These are phyloP conservation scores for Nasonia longicornis DNA, from an alignment of 1,140 invertebrate species.

Conservation along the genomic window DNA sequence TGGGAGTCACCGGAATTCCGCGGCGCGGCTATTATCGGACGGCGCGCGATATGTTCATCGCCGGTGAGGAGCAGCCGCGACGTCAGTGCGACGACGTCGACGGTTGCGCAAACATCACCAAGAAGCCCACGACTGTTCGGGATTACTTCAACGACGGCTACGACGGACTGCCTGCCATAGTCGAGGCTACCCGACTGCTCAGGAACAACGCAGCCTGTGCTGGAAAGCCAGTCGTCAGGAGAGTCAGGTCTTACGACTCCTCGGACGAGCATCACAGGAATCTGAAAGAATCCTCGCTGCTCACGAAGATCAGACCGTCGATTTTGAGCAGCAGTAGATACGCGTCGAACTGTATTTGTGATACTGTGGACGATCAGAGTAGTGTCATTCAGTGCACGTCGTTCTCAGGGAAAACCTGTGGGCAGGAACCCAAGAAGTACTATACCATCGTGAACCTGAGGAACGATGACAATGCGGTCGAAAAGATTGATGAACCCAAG, in stretches of 20 bases:
- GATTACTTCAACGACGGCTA: conserved; percentile 44
- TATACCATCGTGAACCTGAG: conserved; percentile 40
- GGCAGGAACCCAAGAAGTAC: conserved; percentile 29
- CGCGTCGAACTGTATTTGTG: conserved; percentile 3
- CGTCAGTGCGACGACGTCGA: conserved; percentile 58
- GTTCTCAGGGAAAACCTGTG: conserved; percentile 18
- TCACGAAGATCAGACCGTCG: not conserved
- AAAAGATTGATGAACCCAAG: not conserved
- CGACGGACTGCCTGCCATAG: conserved; percentile 44
- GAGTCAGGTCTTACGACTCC: conserved; percentile 3
- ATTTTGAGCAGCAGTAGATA: not conserved
- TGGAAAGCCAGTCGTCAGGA: not conserved
- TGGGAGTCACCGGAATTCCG: conserved; percentile 9
- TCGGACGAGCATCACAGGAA: not conserved
- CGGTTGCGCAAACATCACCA: conserved; percentile 41
- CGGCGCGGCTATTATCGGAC: conserved; percentile 20
- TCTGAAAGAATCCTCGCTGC: not conserved
- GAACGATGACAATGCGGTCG: conserved; percentile 12
- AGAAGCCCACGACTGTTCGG: not conserved
- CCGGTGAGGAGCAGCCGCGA: conserved; percentile 52
- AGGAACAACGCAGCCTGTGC: conserved; percentile 3
- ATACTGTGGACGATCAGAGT: not conserved
- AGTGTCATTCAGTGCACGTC: conserved; percentile 36
- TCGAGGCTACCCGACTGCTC: conserved; percentile 42
- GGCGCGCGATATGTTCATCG: conserved; percentile 60